Evolutionary conservation across 1,140 invertebrate species (phyloP), one percentile per base, ranked within the genome.

Genomic region (Tribolium madens): DNA sequence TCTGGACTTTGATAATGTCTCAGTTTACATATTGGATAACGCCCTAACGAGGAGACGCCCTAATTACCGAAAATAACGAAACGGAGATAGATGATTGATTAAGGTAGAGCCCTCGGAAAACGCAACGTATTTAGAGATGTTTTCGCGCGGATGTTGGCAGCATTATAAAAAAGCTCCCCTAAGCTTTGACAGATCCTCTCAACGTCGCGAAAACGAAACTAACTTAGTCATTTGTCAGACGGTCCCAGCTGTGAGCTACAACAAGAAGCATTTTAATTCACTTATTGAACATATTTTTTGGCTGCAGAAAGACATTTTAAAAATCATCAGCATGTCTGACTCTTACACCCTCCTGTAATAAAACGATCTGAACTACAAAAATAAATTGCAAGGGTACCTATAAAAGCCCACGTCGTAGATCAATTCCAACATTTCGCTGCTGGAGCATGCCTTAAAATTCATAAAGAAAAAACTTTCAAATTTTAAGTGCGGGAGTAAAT

Each of bases 221-320:
- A 75, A 80, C 78, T 81, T 80, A 80, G 81, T 80, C 81, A 81
- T 81, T 81, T 81, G 81, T 81, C 79, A 80, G 68, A 17, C 48
- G 76, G 76, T 64, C 79, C 72, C 77, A 78, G 76, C 77, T 80
- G 77, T 57, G 75, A 76, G 74, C 71, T 76, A 75, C 81, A 81
- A 80, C 79, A 80, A 76, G 76, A 73, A 77, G 79, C 78, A 82
- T 82, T 82, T 82, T 82, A 82, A 82, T 82, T 82, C 81, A 81
- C 78, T 82, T 82, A 82, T 82, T 82, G 81, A 82, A 82, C 81
- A 82, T 81, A 82, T 82, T 82, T 82, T 81, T 82, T 82, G 78
- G 81, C 72, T 80, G 78, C 75, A 73, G 81, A 75, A 79, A 82
- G 78, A 79, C 81, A 78, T 82, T 82, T 82, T 81, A 82, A 82